Evolutionary conservation across 2,113 vertebrate species (phyloP).

Genomic region (Macquaria australasica): DNA sequence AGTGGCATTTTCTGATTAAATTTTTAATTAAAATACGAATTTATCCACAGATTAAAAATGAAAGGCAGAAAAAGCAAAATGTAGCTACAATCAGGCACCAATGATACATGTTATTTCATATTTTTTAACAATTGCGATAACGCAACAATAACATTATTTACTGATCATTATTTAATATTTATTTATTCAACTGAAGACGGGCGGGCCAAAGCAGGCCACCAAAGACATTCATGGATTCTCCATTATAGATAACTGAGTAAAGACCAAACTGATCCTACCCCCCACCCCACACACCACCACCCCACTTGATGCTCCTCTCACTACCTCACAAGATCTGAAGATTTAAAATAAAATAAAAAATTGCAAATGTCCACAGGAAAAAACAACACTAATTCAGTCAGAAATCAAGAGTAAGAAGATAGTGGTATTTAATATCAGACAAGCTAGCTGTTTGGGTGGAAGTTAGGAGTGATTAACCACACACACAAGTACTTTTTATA

Average conservation of each 20-base stretch:
- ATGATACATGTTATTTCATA: slow-evolving; percentile 83
- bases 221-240: slow-evolving; percentile 81
- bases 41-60: slow-evolving; percentile 88
- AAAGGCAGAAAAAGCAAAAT: slow-evolving; percentile 87
- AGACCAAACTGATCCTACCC: slow-evolving; percentile 64
- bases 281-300: not conserved
- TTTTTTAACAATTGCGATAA: slow-evolving; percentile 86
- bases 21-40: slow-evolving; percentile 88
- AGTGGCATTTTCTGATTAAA: slow-evolving; percentile 74
- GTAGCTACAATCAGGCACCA: slow-evolving; percentile 89
- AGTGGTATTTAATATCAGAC: slow-evolving; percentile 70
- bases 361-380: slow-evolving; percentile 76
- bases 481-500: slow-evolving; percentile 61
- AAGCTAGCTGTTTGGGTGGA: slow-evolving; percentile 71
- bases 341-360: slow-evolving; percentile 49
- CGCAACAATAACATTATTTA: slow-evolving; percentile 88
- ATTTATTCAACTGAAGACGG: slow-evolving; percentile 80
- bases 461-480: slow-evolving; percentile 62
- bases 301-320: slow-evolving; percentile 49
- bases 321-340: slow-evolving; percentile 69
- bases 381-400: slow-evolving; percentile 75
- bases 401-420: slow-evolving; percentile 75
- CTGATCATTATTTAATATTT: slow-evolving; percentile 81
- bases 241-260: slow-evolving; percentile 77
- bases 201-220: slow-evolving; percentile 66